A percentile compares a stretch with the other conserved stretches of the same genome.
Evolutionary conservation across 2,113 vertebrate genomes (phyloP).

Genomic region (Elaphurus davidianus): DNA sequence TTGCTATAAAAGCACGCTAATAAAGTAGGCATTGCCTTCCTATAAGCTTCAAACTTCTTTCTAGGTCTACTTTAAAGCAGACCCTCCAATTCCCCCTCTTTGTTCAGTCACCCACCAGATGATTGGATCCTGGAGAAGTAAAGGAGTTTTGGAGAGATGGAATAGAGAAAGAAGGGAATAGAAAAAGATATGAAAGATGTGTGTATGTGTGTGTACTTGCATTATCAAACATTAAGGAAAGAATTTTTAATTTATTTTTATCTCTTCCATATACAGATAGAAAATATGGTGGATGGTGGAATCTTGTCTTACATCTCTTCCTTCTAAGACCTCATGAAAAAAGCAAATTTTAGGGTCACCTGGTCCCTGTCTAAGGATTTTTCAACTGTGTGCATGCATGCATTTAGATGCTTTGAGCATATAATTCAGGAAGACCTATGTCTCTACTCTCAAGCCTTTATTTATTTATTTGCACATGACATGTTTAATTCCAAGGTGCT

Average conservation of each 20-base stretch:
- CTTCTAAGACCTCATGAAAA: background rate
- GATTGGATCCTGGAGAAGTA: background rate
- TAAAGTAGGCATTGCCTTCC: background rate
- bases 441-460: slow-evolving; percentile 39
- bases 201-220: background rate
- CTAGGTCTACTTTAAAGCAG: background rate
- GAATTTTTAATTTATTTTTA: background rate
- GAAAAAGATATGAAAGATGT: background rate
- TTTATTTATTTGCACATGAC: slow-evolving; percentile 56
- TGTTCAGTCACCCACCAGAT: background rate
- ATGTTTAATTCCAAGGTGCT: slow-evolving; percentile 62
- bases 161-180: no score
- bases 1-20: background rate
- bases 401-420: slow-evolving; percentile 3
- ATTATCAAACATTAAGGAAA: background rate
- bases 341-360: background rate
- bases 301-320: background rate
- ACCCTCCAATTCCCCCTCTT: background rate
- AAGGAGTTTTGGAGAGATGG: background rate
- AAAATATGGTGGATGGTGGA: background rate
- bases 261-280: background rate
- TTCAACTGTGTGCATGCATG: background rate
- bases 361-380: background rate
- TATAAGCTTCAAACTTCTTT: background rate
- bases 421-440: slow-evolving; percentile 19